phyloP scores from a whole-genome alignment of 1,140 invertebrate genomes.

The Hyles euphorbiae region DNA sequence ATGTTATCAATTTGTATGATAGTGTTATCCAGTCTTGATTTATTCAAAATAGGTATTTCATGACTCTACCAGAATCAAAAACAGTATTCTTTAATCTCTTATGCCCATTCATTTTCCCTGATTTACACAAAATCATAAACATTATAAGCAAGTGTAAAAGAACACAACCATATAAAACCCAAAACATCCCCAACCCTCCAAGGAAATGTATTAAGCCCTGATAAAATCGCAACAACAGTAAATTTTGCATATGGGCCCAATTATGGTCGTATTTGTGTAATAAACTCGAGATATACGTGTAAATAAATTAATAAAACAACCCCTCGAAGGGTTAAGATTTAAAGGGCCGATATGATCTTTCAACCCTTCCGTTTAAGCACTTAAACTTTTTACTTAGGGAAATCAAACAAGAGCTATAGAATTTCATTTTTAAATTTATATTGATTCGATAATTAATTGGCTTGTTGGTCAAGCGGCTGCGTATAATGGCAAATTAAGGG shows the following conservation, averaged over 20 bases:
- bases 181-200: constrained; percentile 4
- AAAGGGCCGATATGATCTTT: constrained; percentile 49
- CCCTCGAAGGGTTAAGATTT: constrained; percentile 60
- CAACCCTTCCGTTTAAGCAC: constrained; percentile 28
- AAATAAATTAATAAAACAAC: constrained; percentile 71
- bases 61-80: no score
- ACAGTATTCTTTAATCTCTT: no score
- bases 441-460: neutral
- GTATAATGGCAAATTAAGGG: no score
- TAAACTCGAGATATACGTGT: constrained; percentile 46
- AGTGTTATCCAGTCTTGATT: no score
- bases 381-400: constrained; percentile 6
- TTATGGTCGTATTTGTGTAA: constrained; percentile 55
- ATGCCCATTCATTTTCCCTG: no score
- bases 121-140: no score
- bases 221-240: constrained; percentile 52
- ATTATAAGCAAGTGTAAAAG: constrained; percentile 11
- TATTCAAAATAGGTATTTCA: no score
- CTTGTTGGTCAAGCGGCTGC: neutral
- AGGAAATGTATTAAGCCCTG: constrained; percentile 51
- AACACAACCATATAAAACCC: constrained; percentile 12
- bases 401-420: no score
- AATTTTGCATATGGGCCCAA: constrained; percentile 65
- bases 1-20: no score
- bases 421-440: no score